Evolutionary conservation across 2,888 invertebrate genomes (phyloP).

Genomic region (Platypus cylindrus): DNA sequence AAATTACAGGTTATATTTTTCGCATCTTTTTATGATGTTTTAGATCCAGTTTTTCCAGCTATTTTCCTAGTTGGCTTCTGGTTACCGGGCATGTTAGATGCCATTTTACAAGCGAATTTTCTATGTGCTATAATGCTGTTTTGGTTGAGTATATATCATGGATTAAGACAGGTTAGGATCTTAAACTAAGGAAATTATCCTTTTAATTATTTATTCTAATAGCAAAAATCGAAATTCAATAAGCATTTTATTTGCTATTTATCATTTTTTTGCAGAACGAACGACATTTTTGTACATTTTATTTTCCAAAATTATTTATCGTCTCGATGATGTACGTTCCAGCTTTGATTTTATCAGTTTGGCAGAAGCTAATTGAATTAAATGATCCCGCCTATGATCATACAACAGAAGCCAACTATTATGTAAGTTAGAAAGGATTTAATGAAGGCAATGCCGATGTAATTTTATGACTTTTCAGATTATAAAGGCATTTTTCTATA

Average conservation of each 20-base stretch:
- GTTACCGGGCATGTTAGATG: slow-evolving; percentile 86
- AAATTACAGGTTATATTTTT: too few relatives aligned
- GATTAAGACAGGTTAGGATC: slow-evolving; percentile 64
- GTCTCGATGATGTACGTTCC: slow-evolving; percentile 81
- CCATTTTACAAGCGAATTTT: slow-evolving; percentile 81
- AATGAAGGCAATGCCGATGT: background rate
- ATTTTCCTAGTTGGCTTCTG: slow-evolving; percentile 80
- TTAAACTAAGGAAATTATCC: background rate
- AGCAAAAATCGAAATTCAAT: background rate
- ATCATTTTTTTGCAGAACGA: slow-evolving; percentile 56
- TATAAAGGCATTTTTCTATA: slow-evolving; percentile 83
- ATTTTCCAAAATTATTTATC: slow-evolving; percentile 77
- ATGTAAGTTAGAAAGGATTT: slow-evolving; percentile 42
- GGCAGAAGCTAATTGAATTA: slow-evolving; percentile 81
- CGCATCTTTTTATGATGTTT: slow-evolving; percentile 22
- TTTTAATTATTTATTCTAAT: too few relatives aligned
- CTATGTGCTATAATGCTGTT: slow-evolving; percentile 77
- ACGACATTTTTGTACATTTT: slow-evolving; percentile 72
- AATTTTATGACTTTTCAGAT: slow-evolving; percentile 45
- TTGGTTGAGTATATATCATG: slow-evolving; percentile 94
- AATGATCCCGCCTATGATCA: slow-evolving; percentile 90
- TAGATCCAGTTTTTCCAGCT: slow-evolving; percentile 90
- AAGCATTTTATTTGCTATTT: background rate
- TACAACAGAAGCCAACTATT: slow-evolving; percentile 70
- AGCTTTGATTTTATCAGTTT: slow-evolving; percentile 71